Evolutionary conservation across 2,888 invertebrate species (phyloP).

Genomic region (Pardosa pseudoannulata): DNA sequence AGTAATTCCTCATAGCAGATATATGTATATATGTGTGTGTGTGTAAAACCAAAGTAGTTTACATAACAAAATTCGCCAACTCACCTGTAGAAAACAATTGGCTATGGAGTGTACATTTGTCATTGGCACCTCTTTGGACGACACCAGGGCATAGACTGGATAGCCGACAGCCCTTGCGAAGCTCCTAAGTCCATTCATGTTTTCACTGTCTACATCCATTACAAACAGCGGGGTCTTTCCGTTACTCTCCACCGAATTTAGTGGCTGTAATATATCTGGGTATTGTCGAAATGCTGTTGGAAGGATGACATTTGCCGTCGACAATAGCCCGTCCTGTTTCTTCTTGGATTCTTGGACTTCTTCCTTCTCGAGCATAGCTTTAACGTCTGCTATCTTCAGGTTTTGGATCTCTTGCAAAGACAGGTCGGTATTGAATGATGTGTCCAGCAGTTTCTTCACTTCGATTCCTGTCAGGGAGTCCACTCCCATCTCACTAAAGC

Average conservation of each 20-base stretch:
- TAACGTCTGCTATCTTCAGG: slow-evolving; percentile 87
- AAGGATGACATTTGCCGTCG: slow-evolving; percentile 83
- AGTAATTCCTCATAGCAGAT: too few relatives aligned
- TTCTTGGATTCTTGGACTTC: background rate
- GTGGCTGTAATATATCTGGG: slow-evolving; percentile 82
- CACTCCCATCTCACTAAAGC: slow-evolving; percentile 80
- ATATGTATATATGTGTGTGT: too few relatives aligned
- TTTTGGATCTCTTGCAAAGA: slow-evolving; percentile 93
- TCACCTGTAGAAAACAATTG: slow-evolving; percentile 74
- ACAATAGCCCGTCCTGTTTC: background rate
- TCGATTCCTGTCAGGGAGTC: slow-evolving; percentile 78
- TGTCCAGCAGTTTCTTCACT: slow-evolving; percentile 78
- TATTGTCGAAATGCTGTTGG: slow-evolving; percentile 86
- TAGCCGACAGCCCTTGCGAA: slow-evolving; percentile 84
- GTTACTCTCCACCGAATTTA: slow-evolving; percentile 78
- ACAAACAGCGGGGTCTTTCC: slow-evolving; percentile 79
- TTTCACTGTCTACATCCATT: slow-evolving; percentile 81
- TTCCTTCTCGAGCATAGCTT: slow-evolving; percentile 21
- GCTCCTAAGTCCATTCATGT: background rate
- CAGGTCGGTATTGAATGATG: slow-evolving; percentile 90
- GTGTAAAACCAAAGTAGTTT: too few relatives aligned
- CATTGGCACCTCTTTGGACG: slow-evolving; percentile 79
- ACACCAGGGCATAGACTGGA: slow-evolving; percentile 92
- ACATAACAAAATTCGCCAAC: too few relatives aligned
- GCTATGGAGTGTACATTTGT: slow-evolving; percentile 53